These are phyloP conservation scores for Ericerus pela DNA, from an alignment of 1,140 invertebrate species.

Conservation along the genomic window DNA sequence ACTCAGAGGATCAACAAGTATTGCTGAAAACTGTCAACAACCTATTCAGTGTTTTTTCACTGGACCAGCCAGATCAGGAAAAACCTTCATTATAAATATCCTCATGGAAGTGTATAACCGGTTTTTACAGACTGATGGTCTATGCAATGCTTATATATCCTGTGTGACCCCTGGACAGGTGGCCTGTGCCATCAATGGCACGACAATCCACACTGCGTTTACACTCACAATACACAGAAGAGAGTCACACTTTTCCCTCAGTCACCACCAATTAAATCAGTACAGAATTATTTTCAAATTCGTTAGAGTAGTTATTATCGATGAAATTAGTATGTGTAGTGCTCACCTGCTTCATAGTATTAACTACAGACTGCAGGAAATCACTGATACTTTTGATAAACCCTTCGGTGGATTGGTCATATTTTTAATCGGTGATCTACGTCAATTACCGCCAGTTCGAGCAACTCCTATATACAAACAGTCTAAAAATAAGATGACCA, in stretches of 20 bases:
- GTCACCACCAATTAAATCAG: conserved; percentile 19
- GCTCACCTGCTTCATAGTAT: conserved; percentile 20
- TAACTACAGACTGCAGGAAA: conserved; percentile 26
- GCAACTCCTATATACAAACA: conserved; percentile 14
- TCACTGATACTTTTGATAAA: conserved; percentile 24
- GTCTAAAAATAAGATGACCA: background rate
- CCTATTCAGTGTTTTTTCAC: too few relatives aligned
- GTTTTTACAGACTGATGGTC: background rate
- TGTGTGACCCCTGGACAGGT: conserved; percentile 28
- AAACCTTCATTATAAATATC: background rate
- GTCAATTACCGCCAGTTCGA: conserved; percentile 24
- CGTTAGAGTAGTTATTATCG: conserved; percentile 29
- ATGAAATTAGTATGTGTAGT: conserved; percentile 31
- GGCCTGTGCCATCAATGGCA: conserved; percentile 27
- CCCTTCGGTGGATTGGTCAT: conserved; percentile 21
- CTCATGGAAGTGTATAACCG: background rate
- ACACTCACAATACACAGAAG: too few relatives aligned
- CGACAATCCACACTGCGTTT: conserved; percentile 27
- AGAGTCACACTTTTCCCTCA: conserved; percentile 17
- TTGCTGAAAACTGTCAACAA: too few relatives aligned
- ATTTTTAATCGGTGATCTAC: conserved; percentile 22
- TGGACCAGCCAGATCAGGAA: conserved; percentile 6
- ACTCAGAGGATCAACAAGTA: too few relatives aligned
- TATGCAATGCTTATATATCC: conserved; percentile 18
- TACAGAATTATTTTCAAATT: conserved; percentile 20